Base-by-base conservation (phyloP, 2,113 vertebrate species). In the Oncorhynchus kisutch region DNA sequence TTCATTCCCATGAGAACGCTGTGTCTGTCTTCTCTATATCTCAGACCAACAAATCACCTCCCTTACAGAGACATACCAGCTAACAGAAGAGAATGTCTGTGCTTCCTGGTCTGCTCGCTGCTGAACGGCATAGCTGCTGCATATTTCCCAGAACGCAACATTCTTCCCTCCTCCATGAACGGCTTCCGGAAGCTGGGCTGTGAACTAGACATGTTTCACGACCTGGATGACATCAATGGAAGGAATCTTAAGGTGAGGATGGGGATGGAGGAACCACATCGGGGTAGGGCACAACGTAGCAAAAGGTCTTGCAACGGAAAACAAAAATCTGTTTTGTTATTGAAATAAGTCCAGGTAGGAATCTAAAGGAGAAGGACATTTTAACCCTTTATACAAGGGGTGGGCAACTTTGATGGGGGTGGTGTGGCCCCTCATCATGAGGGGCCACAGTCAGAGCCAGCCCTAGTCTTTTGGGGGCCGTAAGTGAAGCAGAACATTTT, bases 201-300 rank as follows among this genome's bases (percentile, higher is more conserved):
- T 83, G 98, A 99, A 83, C 88, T 99, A 84, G 98, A 99, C 84
- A 96, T 99, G 96, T 95, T 98, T 87, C 82, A 99, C 87, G 96
- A 99, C 86, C 89, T 99, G 25, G 82, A 82, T 76, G 78, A 89
- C 75, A 84, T 87, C 70, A 85, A 20, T 74, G 93, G 86, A 25
- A 78, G 39, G 7, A 72, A 60, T 25, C 5, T 81, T 70, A 90
- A 76, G 95, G 96, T 99, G 92, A 93, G 79, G 18, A 13, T 22
- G 31, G 4, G 22, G n/a, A 11, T 57, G 29, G 49, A 51, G 49
- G 49, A 14, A 51, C 9, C 13, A 14, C 31, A 51, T 14, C 13
- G 14, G 9, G 49, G 49, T 51, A 51, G 49, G 13, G 49, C 49
- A 51, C 9, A 4, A 11, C 11, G 13, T 51, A 51, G 49, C 49